A percentile compares a stretch with the other conserved stretches of the same genome.
Evolutionary conservation across 2,888 invertebrate species (phyloP).

Genomic region (Seira sanloemensis): DNA sequence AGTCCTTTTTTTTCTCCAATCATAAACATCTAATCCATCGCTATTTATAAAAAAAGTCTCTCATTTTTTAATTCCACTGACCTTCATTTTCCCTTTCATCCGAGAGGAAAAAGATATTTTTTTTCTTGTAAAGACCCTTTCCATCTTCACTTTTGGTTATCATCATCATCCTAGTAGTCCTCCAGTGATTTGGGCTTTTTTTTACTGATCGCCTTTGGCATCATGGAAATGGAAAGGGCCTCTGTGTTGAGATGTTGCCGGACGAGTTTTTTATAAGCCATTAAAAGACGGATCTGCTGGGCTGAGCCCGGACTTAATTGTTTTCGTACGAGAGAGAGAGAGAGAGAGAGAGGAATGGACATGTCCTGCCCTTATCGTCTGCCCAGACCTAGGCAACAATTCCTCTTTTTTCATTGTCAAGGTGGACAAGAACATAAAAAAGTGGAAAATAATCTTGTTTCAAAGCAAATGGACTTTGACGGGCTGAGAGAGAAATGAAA

Average conservation of each 20-base stretch:
- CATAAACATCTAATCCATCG: background rate
- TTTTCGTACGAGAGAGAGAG: background rate
- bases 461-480: background rate
- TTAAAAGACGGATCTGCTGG: background rate
- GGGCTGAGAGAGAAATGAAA: too few species aligned
- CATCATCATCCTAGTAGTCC: background rate
- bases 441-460: background rate
- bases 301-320: background rate
- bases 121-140: conserved; percentile 1
- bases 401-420: conserved; percentile 47
- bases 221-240: conserved; percentile 14
- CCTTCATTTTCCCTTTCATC: conserved; percentile 65
- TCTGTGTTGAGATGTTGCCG: conserved; percentile 47
- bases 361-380: background rate
- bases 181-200: background rate
- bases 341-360: conserved; percentile 29
- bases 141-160: background rate
- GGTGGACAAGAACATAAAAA: conserved; percentile 41
- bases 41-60: background rate
- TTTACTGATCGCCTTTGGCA: conserved; percentile 42
- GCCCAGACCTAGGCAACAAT: conserved; percentile 48
- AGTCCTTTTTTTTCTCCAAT: conserved; percentile 3
- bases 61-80: conserved; percentile 30
- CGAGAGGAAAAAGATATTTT: conserved; percentile 21
- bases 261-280: conserved; percentile 36